phyloP scores from a whole-genome alignment of 2,797 vertebrate species.

The Limosa lapponica region DNA sequence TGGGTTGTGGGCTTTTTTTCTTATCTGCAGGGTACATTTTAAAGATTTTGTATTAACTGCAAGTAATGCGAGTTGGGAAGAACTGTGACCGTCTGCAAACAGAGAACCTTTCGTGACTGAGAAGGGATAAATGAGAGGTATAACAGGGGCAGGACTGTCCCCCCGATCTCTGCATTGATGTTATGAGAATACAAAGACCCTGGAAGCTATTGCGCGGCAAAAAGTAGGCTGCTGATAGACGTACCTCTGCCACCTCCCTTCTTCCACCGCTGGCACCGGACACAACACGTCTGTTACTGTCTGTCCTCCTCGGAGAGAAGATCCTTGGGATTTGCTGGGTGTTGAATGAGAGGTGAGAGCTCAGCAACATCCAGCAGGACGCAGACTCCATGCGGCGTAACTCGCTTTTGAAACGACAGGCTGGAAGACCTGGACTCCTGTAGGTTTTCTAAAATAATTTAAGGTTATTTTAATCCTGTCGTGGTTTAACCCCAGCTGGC shows the following conservation, averaged over 20 bases:
- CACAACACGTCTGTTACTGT: neutral
- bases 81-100: neutral
- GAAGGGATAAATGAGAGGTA: neutral
- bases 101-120: neutral
- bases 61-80: neutral
- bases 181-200: neutral
- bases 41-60: neutral
- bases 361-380: neutral
- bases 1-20: neutral
- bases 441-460: neutral
- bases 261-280: neutral
- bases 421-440: neutral
- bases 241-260: neutral
- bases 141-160: neutral
- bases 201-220: neutral
- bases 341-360: neutral
- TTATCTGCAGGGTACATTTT: neutral
- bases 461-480: neutral
- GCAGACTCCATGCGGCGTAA: rapidly evolving
- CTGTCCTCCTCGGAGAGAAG: neutral
- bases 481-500: neutral
- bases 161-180: neutral
- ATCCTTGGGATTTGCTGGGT: rapidly evolving
- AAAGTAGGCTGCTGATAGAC: neutral
- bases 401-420: neutral